Evolutionary conservation across 2,113 vertebrate species (phyloP), one percentile per base, ranked within the genome.

Genomic region (Vireo altiloquus): DNA sequence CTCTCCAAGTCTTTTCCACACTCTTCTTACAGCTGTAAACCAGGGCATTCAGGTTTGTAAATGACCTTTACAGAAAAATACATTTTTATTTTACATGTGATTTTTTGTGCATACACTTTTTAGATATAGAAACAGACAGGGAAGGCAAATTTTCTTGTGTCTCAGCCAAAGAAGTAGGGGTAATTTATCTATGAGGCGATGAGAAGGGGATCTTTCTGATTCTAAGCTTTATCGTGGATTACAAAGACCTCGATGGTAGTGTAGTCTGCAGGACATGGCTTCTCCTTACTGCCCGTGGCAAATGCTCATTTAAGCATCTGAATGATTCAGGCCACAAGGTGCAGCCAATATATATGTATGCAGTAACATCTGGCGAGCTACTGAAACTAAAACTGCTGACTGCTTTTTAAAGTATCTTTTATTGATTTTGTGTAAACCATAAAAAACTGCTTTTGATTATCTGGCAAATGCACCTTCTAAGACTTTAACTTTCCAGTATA

Each of bases 301-400:
- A 82, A 88, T 22, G 16, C 27, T 49, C 52, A 7, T 83, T 92
- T 81, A 44, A 24, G 44, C 5, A 2, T 59, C 49, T 69, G n/a
- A 76, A 46, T 54, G 21, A 80, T 57, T 75, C 53, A 71, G 46
- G 50, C 33, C 72, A 40, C 10, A 5, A 47, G 18, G 30, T 72
- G 18, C 46, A 80, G 53, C 15, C 71, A 31, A 56, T 94, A 82
- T 52, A 37, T 50, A 79, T 46, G 15, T 72, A 49, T 53, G 25
- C 40, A 82, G 63, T 44, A 76, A 61, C 35, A 57, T 61, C 63
- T 80, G 63, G 35, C 59, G 91, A 78, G 39, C 37, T 77, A 37
- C 59, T 90, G 83, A 92, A 94, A 87, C 64, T 79, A 64, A 84
- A 96, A 95, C 46, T 95, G 77, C 83, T 94, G 94, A 95, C 84